Percentiles rank a stretch among this genome's conserved stretches.
These are phyloP conservation scores for Leucoma salicis DNA, from an alignment of 2,888 invertebrate genomes.

Conservation along the genomic window DNA sequence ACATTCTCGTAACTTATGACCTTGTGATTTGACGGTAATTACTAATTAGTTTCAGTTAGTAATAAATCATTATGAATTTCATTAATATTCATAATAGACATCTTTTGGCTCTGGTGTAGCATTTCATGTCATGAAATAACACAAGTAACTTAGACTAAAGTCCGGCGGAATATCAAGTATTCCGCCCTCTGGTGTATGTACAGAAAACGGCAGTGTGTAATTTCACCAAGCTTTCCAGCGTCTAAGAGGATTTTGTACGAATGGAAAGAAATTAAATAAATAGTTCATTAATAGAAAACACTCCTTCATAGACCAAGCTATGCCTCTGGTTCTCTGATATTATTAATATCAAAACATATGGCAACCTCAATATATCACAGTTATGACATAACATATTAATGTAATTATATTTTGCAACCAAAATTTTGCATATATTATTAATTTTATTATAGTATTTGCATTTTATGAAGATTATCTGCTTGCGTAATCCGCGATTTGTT, in stretches of 20 bases:
- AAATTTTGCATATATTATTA: not conserved
- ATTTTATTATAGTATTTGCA: not conserved
- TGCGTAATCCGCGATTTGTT: not conserved
- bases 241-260: too few species aligned
- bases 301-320: too few species aligned
- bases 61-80: conserved; percentile 41
- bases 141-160: too few species aligned
- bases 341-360: conserved; percentile 10
- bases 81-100: not conserved
- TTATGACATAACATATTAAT: not conserved
- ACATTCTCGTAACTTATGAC: conserved; percentile 33
- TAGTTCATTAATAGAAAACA: too few species aligned
- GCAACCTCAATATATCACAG: not conserved
- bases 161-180: too few species aligned
- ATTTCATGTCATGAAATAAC: too few species aligned
- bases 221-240: too few species aligned
- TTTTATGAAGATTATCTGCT: not conserved
- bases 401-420: not conserved
- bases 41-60: conserved; percentile 33
- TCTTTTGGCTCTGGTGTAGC: too few species aligned
- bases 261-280: too few species aligned
- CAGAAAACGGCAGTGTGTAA: too few species aligned
- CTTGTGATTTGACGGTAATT: conserved; percentile 49
- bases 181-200: too few species aligned
- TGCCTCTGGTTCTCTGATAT: not conserved